Conservation (phyloP, 2,888 invertebrate species). For the Chymomyza procnemis region DNA sequence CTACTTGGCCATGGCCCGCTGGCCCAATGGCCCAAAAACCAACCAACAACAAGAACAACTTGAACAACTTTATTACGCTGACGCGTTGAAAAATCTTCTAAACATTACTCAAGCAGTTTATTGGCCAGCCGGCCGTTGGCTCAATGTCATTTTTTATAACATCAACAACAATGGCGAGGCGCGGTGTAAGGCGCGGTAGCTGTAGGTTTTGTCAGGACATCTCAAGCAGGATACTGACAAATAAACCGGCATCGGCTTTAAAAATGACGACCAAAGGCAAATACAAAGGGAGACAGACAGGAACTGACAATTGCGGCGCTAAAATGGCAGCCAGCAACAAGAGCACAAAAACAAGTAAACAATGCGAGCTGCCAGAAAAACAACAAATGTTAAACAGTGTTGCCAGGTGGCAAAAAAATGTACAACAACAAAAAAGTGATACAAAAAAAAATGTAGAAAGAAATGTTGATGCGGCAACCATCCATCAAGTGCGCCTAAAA, state of each 20-base stretch:
- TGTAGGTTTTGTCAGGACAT: background rate
- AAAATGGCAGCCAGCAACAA: constrained; percentile 17
- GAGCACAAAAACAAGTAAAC: background rate
- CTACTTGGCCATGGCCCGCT: background rate
- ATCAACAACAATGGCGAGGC: constrained; percentile 1
- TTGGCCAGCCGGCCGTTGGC: constrained; percentile 39
- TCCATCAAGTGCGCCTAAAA: constrained; percentile 38
- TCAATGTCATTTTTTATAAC: constrained; percentile 8
- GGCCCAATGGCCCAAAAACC: background rate
- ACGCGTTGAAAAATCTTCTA: constrained; percentile 59
- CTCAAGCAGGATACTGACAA: background rate
- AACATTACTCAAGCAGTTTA: constrained; percentile 68
- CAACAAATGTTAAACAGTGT: background rate
- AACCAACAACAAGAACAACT: constrained; percentile 8
- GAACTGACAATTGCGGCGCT: constrained; percentile 42
- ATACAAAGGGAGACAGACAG: constrained; percentile 27
- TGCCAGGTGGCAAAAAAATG: background rate
- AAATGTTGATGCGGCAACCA: constrained; percentile 22
- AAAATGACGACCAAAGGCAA: constrained; percentile 13
- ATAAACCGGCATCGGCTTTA: background rate
- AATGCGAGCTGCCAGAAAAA: constrained; percentile 21
- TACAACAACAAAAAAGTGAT: no score
- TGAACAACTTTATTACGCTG: constrained; percentile 66
- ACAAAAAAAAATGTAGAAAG: no score
- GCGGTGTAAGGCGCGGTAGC: background rate